Percentiles rank a stretch among this genome's conserved stretches.
Conservation (phyloP, 2,888 invertebrate genomes). For the Yponomeuta cagnagella region DNA sequence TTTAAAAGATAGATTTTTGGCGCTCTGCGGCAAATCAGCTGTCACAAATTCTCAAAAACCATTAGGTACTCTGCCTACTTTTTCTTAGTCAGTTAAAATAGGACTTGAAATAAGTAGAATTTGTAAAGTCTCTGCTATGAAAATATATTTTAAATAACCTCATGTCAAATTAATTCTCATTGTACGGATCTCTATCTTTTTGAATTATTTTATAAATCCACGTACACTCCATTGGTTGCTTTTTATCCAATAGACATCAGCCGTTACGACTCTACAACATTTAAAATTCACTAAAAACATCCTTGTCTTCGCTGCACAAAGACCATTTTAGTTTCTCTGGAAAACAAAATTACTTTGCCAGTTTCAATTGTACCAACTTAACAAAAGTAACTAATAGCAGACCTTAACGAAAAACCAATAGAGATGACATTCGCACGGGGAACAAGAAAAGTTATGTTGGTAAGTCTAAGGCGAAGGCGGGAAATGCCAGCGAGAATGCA, state of each 20-base stretch:
- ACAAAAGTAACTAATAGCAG: not conserved
- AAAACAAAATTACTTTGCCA: not conserved
- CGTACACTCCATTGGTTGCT: not conserved
- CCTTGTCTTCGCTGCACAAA: not conserved
- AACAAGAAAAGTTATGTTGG: not conserved
- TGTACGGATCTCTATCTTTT: no score
- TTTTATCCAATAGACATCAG: not conserved
- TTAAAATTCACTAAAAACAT: not conserved
- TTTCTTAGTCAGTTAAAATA: no score
- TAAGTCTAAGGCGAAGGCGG: not conserved
- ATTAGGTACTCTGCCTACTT: no score
- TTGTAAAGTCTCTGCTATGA: no score
- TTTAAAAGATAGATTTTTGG: no score
- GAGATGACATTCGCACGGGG: not conserved
- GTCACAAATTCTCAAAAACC: no score
- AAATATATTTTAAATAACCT: no score
- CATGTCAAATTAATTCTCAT: no score
- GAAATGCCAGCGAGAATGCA: not conserved
- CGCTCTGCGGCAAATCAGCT: no score
- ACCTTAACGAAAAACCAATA: not conserved
- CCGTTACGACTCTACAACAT: not conserved
- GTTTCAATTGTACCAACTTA: not conserved
- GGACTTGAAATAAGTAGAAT: no score
- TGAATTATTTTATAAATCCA: not conserved
- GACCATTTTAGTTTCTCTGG: not conserved